These are phyloP conservation scores for Radopholus similis DNA, from an alignment of 1,140 invertebrate genomes.

Conservation along the genomic window DNA sequence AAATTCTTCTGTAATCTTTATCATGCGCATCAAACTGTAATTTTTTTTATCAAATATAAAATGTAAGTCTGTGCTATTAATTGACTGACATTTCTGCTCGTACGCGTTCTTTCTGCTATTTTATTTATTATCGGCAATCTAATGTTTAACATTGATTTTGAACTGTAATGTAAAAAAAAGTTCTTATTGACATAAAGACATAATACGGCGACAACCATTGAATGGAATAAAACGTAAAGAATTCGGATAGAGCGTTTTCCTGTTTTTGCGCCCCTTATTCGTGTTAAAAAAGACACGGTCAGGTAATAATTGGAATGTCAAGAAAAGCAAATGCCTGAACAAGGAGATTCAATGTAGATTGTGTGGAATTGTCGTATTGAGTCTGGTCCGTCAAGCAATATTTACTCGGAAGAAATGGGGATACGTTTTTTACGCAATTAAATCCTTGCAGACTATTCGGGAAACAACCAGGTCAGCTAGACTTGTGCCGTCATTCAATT, in stretches of 20 bases:
- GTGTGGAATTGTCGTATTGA: no score
- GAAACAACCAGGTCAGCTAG: constrained; percentile 8
- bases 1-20: not conserved
- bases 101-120: no score
- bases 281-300: no score
- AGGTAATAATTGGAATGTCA: not conserved
- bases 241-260: not conserved
- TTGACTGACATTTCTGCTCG: no score
- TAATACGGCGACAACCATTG: no score
- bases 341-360: no score
- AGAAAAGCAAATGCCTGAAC: not conserved
- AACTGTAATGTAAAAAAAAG: no score
- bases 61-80: not conserved
- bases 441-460: constrained; percentile 7
- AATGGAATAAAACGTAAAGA: not conserved
- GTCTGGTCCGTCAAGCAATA: not conserved
- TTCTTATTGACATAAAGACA: no score
- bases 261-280: not conserved
- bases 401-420: not conserved
- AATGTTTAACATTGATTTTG: no score
- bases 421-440: not conserved
- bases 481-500: not conserved
- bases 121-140: no score
- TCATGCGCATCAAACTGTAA: not conserved
- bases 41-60: no score